A percentile compares a stretch with the other conserved stretches of the same genome.
Conservation (phyloP, 64 coral and sea anemone species). For the Pocillopora verrucosa region DNA sequence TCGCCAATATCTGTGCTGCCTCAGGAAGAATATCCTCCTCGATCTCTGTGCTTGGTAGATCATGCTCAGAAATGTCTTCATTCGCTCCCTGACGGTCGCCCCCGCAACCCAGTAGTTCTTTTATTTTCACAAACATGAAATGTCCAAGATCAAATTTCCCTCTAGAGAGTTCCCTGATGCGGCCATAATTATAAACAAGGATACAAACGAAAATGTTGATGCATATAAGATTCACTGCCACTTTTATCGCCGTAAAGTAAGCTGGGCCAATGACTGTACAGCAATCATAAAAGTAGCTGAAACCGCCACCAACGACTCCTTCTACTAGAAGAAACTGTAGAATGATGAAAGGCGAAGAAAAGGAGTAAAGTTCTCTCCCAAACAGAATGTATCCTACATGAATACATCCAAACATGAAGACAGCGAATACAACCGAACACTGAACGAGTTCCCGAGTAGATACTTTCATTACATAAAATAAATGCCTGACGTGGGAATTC, state of each 20-base stretch:
- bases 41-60: background rate
- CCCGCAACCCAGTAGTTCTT: slow-evolving; percentile 13
- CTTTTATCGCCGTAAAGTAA: background rate
- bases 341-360: background rate
- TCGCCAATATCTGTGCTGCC: background rate
- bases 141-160: slow-evolving; percentile 2
- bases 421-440: background rate
- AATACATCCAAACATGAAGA: slow-evolving; percentile 23
- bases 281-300: background rate
- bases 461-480: slow-evolving; percentile 24
- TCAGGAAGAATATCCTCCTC: too few relatives aligned
- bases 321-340: slow-evolving; percentile 17
- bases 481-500: slow-evolving; percentile 26
- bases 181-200: slow-evolving; percentile 20
- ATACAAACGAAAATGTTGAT: slow-evolving; percentile 40
- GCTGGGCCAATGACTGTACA: background rate
- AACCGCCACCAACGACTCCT: background rate
- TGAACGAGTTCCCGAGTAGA: slow-evolving; percentile 7
- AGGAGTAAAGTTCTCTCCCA: background rate
- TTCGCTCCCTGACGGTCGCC: background rate
- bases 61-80: too few relatives aligned
- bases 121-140: slow-evolving; percentile 35
- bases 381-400: slow-evolving; percentile 43
- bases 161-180: background rate
- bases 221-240: slow-evolving; percentile 14